Conservation (phyloP, 2,113 vertebrate species). For the Dasyurus viverrinus region DNA sequence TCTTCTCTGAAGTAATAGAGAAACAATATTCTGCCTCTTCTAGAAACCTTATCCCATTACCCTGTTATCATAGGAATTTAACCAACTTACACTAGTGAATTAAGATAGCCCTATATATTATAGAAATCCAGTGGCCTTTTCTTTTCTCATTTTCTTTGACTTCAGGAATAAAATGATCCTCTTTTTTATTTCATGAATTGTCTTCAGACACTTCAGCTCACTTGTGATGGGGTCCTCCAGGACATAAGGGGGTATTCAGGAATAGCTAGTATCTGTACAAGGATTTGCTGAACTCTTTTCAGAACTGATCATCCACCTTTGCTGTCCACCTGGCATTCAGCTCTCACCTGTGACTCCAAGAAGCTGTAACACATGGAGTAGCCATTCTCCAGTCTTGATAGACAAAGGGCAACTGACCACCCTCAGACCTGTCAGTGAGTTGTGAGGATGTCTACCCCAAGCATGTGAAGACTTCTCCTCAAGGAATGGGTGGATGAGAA, state of each 20-base stretch:
- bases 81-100: background rate
- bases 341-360: background rate
- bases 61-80: background rate
- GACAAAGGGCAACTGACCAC: background rate
- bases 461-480: background rate
- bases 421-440: background rate
- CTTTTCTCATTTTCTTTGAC: background rate
- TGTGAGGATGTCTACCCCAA: background rate
- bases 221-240: background rate
- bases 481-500: background rate
- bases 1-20: background rate
- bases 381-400: background rate
- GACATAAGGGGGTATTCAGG: background rate
- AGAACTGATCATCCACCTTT: too few species aligned
- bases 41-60: constrained; percentile 1
- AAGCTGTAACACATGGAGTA: background rate
- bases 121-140: background rate
- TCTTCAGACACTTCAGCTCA: background rate
- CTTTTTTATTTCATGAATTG: background rate
- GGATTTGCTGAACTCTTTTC: background rate
- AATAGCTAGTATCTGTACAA: background rate
- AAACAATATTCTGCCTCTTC: background rate
- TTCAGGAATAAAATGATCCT: background rate
- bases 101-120: background rate
- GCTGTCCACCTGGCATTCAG: background rate